A percentile compares a stretch with the other conserved stretches of the same genome.
These are phyloP conservation scores for Burhinus oedicnemus DNA, from an alignment of 2,113 vertebrate species.

Conservation along the genomic window DNA sequence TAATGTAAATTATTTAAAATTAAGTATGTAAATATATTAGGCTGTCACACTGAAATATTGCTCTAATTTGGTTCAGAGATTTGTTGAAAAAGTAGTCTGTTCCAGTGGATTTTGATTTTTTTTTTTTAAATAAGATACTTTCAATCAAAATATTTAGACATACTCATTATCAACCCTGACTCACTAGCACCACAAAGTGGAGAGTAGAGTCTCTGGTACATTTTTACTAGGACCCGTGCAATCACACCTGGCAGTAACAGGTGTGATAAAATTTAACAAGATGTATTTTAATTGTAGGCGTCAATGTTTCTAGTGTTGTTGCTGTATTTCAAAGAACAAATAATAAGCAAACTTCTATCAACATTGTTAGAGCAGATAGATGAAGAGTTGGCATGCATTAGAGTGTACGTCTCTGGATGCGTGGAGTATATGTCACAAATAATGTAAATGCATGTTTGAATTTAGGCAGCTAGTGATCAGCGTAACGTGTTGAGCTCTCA, in stretches of 20 bases:
- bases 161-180: conserved; percentile 1
- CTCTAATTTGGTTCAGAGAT: background rate
- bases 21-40: conserved; percentile 3
- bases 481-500: conserved; percentile 26
- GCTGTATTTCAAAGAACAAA: background rate
- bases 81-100: background rate
- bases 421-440: background rate
- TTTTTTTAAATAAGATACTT: background rate
- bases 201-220: background rate
- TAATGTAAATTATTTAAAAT: conserved; percentile 33
- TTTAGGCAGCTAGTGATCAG: conserved; percentile 5
- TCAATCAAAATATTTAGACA: conserved; percentile 4
- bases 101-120: background rate
- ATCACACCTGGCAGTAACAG: background rate
- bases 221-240: background rate
- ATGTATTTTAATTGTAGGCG: background rate
- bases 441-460: conserved; percentile 10
- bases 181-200: conserved; percentile 33
- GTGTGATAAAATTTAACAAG: background rate
- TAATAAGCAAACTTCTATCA: background rate
- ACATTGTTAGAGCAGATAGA: background rate
- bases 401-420: background rate
- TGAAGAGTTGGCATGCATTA: background rate
- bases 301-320: background rate
- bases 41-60: conserved; percentile 4